These are phyloP conservation scores for Poecilobothrus nobilitatus DNA, from an alignment of 2,888 invertebrate species.

Conservation along the genomic window DNA sequence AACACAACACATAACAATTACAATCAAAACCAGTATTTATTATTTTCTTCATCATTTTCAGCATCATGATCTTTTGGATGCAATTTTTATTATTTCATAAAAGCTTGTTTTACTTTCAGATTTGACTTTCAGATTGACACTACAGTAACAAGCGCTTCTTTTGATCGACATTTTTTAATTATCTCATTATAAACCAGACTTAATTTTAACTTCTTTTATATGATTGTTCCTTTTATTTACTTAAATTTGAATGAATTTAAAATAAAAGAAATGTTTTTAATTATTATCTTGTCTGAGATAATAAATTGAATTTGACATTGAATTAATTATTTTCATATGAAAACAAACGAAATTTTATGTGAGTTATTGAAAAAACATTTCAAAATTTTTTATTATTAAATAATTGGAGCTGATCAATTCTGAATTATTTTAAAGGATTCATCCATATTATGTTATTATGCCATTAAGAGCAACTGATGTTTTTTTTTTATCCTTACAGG, in stretches of 20 bases:
- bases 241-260: background rate
- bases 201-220: too few species aligned
- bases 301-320: background rate
- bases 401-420: too few species aligned
- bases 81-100: background rate
- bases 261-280: background rate
- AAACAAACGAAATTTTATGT: too few species aligned
- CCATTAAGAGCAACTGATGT: too few species aligned
- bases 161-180: too few species aligned
- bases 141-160: too few species aligned
- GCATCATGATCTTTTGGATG: background rate
- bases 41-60: background rate
- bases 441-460: too few species aligned
- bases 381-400: too few species aligned
- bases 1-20: background rate
- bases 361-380: too few species aligned
- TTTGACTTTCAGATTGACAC: constrained; percentile 1
- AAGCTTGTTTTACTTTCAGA: background rate
- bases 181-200: too few species aligned
- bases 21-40: background rate
- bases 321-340: background rate
- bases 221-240: background rate
- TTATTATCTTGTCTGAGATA: background rate
- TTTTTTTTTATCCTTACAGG: too few species aligned
- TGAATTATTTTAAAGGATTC: too few species aligned